Evolutionary conservation across 2,113 vertebrate species (phyloP), one percentile per base, ranked within the genome.

Genomic region (Amia ocellicauda): DNA sequence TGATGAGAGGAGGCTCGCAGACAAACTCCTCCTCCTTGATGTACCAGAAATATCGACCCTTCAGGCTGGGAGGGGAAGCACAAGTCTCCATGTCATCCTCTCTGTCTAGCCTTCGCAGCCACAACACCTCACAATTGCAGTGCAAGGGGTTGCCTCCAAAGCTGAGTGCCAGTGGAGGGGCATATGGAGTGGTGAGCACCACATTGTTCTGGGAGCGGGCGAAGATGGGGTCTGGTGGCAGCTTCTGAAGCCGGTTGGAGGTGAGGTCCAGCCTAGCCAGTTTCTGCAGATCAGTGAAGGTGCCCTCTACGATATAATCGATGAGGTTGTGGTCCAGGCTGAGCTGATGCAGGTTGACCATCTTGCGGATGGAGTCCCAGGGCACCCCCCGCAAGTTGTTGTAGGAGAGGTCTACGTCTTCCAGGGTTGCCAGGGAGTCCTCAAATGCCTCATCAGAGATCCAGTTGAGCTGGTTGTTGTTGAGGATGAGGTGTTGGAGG

Each of bases 71-170:
- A 0, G 96, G 97, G 64, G 97, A 99, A 50, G 96, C 96, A 2
- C 97, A 99, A 0, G 97, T 99, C 85, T 99, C 97, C 90, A 97
- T 93, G 52, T 98, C 96, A 0, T 99, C 97, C 0, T 97, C 94
- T 3, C 96, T 83, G 26, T 96, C 91, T 0, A 98, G 86, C 58
- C 96, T 74, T 29, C 97, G 84, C 24, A 99, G 77, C 96, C 97
- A 99, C 60, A 99, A 87, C 2, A 98, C 87, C 71, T 99, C 97
- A 0, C 97, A 99, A 67, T 99, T 99, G 80, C 97, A 99, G 53
- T 98, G 97, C 61, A 99, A 78, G 0, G 97, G 97, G 67, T 99
- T 99, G 2, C 97, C 97, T 9, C 95, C 96, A 22, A 98, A 95
- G 63, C 94, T 98, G 2, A 99, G 88, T 62, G 93, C 93, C 3